phyloP scores from a whole-genome alignment of 2,888 invertebrate species.

The Hirtodrosophila duncani region DNA sequence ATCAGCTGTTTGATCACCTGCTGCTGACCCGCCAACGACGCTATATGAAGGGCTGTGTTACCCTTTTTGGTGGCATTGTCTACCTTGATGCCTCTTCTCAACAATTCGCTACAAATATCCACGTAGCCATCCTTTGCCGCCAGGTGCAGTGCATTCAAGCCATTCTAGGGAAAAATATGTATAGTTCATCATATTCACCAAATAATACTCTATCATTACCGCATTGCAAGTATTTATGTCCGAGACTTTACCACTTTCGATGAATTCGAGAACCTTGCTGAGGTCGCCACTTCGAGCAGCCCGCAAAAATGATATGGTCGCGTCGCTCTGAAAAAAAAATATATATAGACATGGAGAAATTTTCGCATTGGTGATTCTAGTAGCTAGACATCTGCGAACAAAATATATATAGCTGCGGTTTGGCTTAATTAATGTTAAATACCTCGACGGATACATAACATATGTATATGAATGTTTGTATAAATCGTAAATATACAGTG shows the following conservation, averaged over 20 bases:
- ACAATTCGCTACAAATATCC: slow-evolving; percentile 92
- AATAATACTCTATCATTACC: slow-evolving; percentile 80
- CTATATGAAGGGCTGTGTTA: slow-evolving; percentile 97
- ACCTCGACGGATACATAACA: not conserved
- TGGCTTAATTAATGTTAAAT: not conserved
- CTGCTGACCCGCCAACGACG: slow-evolving; percentile 97
- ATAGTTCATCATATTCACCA: not conserved
- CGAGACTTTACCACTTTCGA: slow-evolving; percentile 90
- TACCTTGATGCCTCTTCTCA: slow-evolving; percentile 93
- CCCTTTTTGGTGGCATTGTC: slow-evolving; percentile 99
- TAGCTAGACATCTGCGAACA: no score
- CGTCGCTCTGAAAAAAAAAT: slow-evolving; percentile 82
- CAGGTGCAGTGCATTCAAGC: slow-evolving; percentile 96
- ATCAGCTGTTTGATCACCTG: slow-evolving; percentile 95
- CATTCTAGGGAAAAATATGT: slow-evolving; percentile 84
- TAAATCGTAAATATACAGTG: no score
- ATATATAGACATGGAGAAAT: no score
- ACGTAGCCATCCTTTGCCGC: slow-evolving; percentile 99
- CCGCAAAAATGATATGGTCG: slow-evolving; percentile 96
- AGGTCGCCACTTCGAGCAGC: slow-evolving; percentile 98
- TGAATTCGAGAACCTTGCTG: slow-evolving; percentile 94
- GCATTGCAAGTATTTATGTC: slow-evolving; percentile 99
- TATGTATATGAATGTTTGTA: not conserved
- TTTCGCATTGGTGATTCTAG: no score
- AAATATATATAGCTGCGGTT: not conserved